Conservation (phyloP, 2,888 invertebrate genomes). For the Tortricodes alternella region DNA sequence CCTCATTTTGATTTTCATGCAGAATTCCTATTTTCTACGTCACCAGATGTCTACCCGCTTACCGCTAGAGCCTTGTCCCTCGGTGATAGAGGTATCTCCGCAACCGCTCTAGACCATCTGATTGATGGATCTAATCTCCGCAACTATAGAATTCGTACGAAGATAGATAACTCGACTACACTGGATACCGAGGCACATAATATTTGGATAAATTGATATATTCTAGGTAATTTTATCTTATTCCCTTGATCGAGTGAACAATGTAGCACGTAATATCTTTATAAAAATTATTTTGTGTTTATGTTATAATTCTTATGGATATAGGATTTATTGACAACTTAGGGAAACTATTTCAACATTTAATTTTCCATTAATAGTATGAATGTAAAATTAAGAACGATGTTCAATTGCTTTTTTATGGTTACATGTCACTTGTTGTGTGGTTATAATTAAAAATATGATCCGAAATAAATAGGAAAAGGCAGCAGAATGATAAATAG, state of each 20-base stretch:
- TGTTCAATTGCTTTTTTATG: no score
- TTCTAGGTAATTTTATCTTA: slow-evolving; percentile 19
- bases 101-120: slow-evolving; percentile 56
- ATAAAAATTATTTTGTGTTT: not conserved
- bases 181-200: slow-evolving; percentile 43
- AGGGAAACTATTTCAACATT: no score
- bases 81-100: slow-evolving; percentile 50
- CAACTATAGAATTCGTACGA: slow-evolving; percentile 58
- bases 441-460: no score
- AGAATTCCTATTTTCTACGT: not conserved
- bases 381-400: no score
- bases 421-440: no score
- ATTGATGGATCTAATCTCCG: slow-evolving; percentile 71
- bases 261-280: not conserved
- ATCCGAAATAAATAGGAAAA: no score
- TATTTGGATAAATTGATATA: slow-evolving; percentile 36
- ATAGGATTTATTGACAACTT: no score
- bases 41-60: slow-evolving; percentile 29
- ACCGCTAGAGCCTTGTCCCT: slow-evolving; percentile 45
- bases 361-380: no score
- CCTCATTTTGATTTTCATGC: no score
- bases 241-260: slow-evolving; percentile 8
- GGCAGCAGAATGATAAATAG: not conserved
- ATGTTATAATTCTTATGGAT: no score
- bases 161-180: slow-evolving; percentile 52